Evolutionary conservation across 2,797 vertebrate genomes (phyloP).

Genomic region (Enteromius mattozi): DNA sequence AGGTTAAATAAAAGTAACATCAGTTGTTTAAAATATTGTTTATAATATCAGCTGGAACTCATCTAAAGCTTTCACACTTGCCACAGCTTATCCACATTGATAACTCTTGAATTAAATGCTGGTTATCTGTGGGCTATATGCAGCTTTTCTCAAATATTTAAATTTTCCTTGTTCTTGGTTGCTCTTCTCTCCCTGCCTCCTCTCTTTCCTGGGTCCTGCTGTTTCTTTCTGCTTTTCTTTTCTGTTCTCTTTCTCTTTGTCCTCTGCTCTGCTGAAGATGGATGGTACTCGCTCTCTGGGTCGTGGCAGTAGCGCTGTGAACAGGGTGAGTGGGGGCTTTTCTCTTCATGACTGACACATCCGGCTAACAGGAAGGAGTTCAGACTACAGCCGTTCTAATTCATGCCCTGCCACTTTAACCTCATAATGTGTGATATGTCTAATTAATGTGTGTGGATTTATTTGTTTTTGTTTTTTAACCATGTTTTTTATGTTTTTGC

Average conservation of each 20-base stretch:
- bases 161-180: not conserved
- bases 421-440: constrained; percentile 45
- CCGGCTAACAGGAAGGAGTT: constrained; percentile 9
- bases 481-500: constrained; percentile 51
- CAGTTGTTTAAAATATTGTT: not conserved
- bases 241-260: constrained; percentile 38
- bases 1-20: not conserved
- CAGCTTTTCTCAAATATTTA: constrained; percentile 34
- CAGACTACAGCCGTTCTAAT: constrained; percentile 29
- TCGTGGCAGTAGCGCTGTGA: constrained; percentile 76
- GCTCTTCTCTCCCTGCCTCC: constrained; percentile 49
- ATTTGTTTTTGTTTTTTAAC: constrained; percentile 52
- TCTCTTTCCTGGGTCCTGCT: constrained; percentile 25
- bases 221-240: constrained; percentile 22
- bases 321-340: constrained; percentile 78
- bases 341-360: constrained; percentile 15
- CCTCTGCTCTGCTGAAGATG: constrained; percentile 69
- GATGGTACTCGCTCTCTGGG: constrained; percentile 79
- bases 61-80: not conserved
- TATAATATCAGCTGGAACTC: not conserved
- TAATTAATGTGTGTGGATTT: constrained; percentile 56
- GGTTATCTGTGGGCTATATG: not conserved
- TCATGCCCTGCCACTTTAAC: constrained; percentile 36
- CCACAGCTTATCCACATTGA: not conserved
- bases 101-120: not conserved